phyloP scores from a whole-genome alignment of 2,888 invertebrate genomes.

The Hirtodrosophila histrioides region DNA sequence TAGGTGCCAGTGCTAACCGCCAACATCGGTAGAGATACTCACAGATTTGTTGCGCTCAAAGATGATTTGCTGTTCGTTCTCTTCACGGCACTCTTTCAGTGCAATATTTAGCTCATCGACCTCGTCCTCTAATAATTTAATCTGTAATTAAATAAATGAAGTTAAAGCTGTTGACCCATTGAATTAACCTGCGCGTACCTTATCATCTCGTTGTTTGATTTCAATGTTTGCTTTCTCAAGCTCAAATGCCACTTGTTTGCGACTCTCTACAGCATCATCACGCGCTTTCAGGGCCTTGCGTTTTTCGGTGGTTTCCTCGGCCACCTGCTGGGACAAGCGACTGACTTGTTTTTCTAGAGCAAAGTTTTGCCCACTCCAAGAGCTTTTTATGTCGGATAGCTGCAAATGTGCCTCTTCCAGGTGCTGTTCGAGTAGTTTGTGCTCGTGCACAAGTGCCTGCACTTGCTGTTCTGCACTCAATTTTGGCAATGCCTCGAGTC shows the following conservation, averaged over 20 bases:
- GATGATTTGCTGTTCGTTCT: constrained; percentile 86
- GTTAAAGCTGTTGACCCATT: background rate
- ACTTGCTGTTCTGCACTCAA: constrained; percentile 85
- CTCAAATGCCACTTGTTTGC: constrained; percentile 84
- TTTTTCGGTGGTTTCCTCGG: constrained; percentile 92
- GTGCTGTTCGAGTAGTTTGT: constrained; percentile 89
- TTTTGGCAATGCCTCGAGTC: constrained; percentile 77
- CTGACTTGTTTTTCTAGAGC: constrained; percentile 95
- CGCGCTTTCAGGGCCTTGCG: constrained; percentile 89
- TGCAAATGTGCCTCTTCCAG: constrained; percentile 94
- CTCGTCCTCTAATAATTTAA: constrained; percentile 89
- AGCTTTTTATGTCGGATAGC: constrained; percentile 94
- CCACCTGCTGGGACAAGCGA: constrained; percentile 92
- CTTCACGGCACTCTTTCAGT: constrained; percentile 85
- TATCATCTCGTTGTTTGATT: constrained; percentile 82
- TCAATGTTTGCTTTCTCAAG: constrained; percentile 79
- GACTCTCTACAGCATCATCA: constrained; percentile 87
- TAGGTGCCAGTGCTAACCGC: constrained; percentile 73
- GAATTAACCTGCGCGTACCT: constrained; percentile 63
- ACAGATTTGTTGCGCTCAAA: constrained; percentile 86
- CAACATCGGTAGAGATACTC: constrained; percentile 84
- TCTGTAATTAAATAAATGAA: constrained; percentile 56
- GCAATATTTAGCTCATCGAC: constrained; percentile 90
- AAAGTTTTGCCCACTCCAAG: constrained; percentile 96
- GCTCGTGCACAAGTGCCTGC: constrained; percentile 86